These are phyloP conservation scores for Erannis defoliaria DNA, from an alignment of 2,888 invertebrate species.

Conservation along the genomic window DNA sequence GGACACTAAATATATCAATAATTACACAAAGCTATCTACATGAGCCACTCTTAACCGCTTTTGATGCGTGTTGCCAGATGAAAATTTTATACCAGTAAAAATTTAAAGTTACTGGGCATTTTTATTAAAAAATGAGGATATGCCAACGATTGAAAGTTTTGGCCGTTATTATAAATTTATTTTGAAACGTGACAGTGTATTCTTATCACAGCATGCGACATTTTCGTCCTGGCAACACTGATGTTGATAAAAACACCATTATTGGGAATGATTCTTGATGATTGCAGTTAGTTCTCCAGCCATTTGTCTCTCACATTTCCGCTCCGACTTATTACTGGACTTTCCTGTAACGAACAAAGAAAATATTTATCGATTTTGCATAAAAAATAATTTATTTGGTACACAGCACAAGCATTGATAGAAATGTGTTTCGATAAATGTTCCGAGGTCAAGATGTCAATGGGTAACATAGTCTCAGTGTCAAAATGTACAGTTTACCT, in stretches of 20 bases:
- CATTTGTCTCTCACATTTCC: slow-evolving; percentile 66
- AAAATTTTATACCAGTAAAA: slow-evolving; percentile 40
- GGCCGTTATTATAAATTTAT: slow-evolving; percentile 15
- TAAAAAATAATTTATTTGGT: not conserved
- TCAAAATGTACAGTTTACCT: no score
- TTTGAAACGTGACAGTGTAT: slow-evolving; percentile 12
- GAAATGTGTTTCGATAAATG: no score
- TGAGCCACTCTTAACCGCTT: slow-evolving; percentile 77
- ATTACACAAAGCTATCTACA: slow-evolving; percentile 87
- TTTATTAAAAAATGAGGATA: slow-evolving; percentile 20
- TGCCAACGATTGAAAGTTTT: slow-evolving; percentile 22
- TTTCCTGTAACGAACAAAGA: slow-evolving; percentile 53
- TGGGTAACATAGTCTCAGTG: no score
- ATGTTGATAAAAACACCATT: slow-evolving; percentile 48
- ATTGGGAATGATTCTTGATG: slow-evolving; percentile 81
- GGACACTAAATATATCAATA: slow-evolving; percentile 84
- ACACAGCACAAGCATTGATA: no score
- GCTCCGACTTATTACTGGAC: slow-evolving; percentile 75
- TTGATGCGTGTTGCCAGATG: slow-evolving; percentile 59
- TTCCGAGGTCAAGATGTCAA: no score
- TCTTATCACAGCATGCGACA: slow-evolving; percentile 50
- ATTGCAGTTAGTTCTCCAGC: slow-evolving; percentile 72
- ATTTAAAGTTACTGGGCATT: slow-evolving; percentile 35
- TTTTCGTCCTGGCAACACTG: slow-evolving; percentile 69
- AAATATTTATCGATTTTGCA: not conserved